Base-by-base conservation (phyloP, 2,888 invertebrate genomes). In the Epirrita christyi region DNA sequence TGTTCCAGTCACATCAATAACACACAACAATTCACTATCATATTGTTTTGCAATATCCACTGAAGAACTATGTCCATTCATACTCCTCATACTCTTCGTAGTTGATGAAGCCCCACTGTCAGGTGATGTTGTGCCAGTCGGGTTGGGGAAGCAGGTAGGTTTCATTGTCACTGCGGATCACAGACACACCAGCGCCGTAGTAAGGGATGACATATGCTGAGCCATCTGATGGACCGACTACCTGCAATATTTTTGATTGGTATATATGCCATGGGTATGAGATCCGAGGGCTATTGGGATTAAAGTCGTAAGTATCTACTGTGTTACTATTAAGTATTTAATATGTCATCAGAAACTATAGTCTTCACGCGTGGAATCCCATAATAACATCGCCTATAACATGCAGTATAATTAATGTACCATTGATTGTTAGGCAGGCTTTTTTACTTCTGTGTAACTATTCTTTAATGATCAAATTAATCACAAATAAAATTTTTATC, bases 181-280 rank as follows among this genome's bases (percentile, higher is more conserved):
- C 96, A 51, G 94, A 93, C 27, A 98, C 94, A 21, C 96, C 96
- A 0, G 98, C 97, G 61, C 99, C 98, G 81, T 96, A 99, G 85
- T 97, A 98, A 50, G 98, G 97, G 77, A 98, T 97, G 2, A 99
- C 95, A 84, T 97, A 99, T 59, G 97, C 95, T 9, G 98, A 98
- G 27, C 98, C 98, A 93, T 99, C 99, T 0, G 98, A 96, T 44
- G 99, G 99, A 0, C 96, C 96, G 3, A 99, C 96, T 50, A 97
- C 96, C 90, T 94, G 85, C 1, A 75, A 74, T 58, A 21, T 3
- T 21, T n/a, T 21, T 3, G 4, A 21, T 21, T 21, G 21, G 21
- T 21, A 21, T 3, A 21, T 21, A 4, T 21, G 21, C 21, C 21
- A 21, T 21, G 21, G 21, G 21, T 21, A n/a, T n/a, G 21, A 21